Evolutionary conservation across 1,140 invertebrate species (phyloP), one percentile per base, ranked within the genome.

Genomic region (Zaprionus ornatus): DNA sequence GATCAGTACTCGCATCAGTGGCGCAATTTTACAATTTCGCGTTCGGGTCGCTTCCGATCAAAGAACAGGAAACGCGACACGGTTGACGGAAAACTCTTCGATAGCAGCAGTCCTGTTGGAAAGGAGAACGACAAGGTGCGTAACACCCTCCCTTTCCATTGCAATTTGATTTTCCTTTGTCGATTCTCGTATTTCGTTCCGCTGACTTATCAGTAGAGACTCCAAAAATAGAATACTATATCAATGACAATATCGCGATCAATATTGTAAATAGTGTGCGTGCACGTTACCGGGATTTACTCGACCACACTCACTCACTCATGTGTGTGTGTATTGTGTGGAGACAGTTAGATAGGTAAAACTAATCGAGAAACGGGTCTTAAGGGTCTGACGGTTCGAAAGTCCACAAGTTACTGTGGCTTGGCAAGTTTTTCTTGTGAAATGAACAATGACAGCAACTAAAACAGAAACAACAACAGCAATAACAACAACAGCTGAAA

Each of bases 11-110:
- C 80, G 60, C 91, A 92, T 74, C 87, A 92, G 54, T 92, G 91
- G 91, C 82, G 91, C 19, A 92, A 92, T 80, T 90, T 90, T 74
- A 90, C 91, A 63, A 92, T 92, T 52, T 92, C 91, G 35, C 85
- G 91, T 27, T 92, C 91, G 45, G 91, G 91, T 13, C 91, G 91
- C 59, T 92, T 92, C 61, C 80, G 91, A 70, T 92, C 91, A 59
- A 92, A 92, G 64, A 91, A 91, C 69, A 90, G 91, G 62, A 91
- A 92, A 68, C 85, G 91, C n/a, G 91, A 92, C 40, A 82, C 79
- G 3, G 91, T 92, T 57, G 91, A 92, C 68, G 87, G 91, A 10
- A 92, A 91, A 78, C 78, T 92, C 4, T 92, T 92, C 12, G 87
- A 91, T 64, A 76, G 27, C 68, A 68, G 61, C 55, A 80, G 52